A percentile compares a stretch with the other conserved stretches of the same genome.
Evolutionary conservation across 2,797 vertebrate species (phyloP).

Genomic region (Babyrousa celebensis): DNA sequence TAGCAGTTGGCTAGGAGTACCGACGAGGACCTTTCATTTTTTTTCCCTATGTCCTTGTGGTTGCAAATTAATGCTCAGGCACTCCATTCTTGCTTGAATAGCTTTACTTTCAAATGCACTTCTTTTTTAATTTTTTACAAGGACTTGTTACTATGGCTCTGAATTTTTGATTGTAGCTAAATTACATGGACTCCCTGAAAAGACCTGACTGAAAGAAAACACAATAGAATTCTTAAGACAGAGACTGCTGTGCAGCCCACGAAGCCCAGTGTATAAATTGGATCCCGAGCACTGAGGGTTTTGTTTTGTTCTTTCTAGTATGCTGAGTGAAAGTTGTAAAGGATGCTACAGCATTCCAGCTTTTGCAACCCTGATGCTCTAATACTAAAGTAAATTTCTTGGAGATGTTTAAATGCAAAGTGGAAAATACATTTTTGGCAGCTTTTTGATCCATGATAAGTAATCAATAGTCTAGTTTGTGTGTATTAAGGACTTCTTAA

Average conservation of each 20-base stretch:
- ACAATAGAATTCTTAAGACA: conserved; percentile 82
- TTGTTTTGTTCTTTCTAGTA: background rate
- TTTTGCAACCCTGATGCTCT: background rate
- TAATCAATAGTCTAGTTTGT: conserved; percentile 68
- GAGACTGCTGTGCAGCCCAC: conserved; percentile 55
- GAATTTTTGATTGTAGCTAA: conserved; percentile 84
- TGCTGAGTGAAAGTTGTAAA: background rate
- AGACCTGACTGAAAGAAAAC: conserved; percentile 74
- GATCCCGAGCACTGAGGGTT: conserved; percentile 53
- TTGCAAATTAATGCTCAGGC: conserved; percentile 84
- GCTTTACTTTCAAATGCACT: conserved; percentile 81
- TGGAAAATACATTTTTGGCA: conserved; percentile 41
- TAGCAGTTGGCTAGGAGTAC: conserved; percentile 71
- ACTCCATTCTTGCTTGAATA: conserved; percentile 85
- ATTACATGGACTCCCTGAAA: conserved; percentile 88
- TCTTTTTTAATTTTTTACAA: conserved; percentile 79
- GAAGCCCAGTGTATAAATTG: conserved; percentile 78
- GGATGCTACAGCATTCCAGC: background rate
- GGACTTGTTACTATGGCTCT: conserved; percentile 81
- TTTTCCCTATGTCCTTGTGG: conserved; percentile 84
- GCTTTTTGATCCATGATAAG: conserved; percentile 30
- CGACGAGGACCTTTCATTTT: conserved; percentile 59
- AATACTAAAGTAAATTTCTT: conserved; percentile 52
- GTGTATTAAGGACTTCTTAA: conserved; percentile 67
- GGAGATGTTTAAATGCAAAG: background rate